Conservation (phyloP, 2,113 vertebrate genomes). For the Rafetus swinhoei region DNA sequence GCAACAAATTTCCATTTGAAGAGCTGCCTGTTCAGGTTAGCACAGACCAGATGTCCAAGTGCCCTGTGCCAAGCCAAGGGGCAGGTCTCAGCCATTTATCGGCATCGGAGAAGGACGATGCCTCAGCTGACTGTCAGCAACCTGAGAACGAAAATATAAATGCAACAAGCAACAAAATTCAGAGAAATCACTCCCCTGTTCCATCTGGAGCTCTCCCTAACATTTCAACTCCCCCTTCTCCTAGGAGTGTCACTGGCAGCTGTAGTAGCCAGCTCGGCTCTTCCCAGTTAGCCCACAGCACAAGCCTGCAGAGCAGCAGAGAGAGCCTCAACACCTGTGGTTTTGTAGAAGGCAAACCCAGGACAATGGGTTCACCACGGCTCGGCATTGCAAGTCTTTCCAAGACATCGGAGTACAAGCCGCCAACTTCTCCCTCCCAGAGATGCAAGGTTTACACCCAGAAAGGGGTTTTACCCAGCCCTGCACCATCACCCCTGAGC, state of each 20-base stretch:
- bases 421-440: constrained; percentile 91
- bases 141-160: constrained; percentile 83
- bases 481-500: constrained; percentile 79
- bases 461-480: constrained; percentile 91
- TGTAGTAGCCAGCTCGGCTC: constrained; percentile 77
- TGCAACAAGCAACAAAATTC: constrained; percentile 81
- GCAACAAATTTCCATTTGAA: constrained; percentile 89
- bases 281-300: constrained; percentile 82
- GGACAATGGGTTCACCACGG: constrained; percentile 92
- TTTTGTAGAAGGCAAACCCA: constrained; percentile 87
- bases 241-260: constrained; percentile 86
- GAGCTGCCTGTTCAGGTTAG: constrained; percentile 82
- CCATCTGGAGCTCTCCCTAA: constrained; percentile 49
- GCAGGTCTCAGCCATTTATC: constrained; percentile 55
- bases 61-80: constrained; percentile 58
- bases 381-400: constrained; percentile 94
- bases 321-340: constrained; percentile 86
- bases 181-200: constrained; percentile 77
- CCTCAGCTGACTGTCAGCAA: constrained; percentile 78
- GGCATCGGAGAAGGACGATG: constrained; percentile 77
- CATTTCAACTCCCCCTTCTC: constrained; percentile 78
- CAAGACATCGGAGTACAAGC: constrained; percentile 94
- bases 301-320: constrained; percentile 87
- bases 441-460: constrained; percentile 97
- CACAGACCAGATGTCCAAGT: constrained; percentile 70